These are phyloP conservation scores for Lycophotia porphyrea DNA, from an alignment of 2,888 invertebrate species.

Conservation along the genomic window DNA sequence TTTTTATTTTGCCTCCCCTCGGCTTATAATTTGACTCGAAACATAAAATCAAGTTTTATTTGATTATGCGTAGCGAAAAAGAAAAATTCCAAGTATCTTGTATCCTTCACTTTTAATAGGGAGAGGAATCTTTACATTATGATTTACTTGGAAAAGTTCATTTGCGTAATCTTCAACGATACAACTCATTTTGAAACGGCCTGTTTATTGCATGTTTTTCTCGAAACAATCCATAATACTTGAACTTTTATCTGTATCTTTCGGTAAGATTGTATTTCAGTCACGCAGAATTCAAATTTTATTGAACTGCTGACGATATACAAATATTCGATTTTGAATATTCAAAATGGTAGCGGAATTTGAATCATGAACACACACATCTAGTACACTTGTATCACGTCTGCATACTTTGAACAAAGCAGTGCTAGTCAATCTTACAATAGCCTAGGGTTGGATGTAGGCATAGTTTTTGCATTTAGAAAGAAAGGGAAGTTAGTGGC, in stretches of 20 bases:
- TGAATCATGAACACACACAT: conserved; percentile 62
- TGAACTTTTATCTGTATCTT: conserved; percentile 39
- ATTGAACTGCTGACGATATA: conserved; percentile 43
- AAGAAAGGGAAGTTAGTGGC: conserved; percentile 83
- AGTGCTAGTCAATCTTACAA: conserved; percentile 85
- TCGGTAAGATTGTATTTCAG: conserved; percentile 43
- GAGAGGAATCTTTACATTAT: conserved; percentile 78
- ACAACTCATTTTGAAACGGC: conserved; percentile 51
- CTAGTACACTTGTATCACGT: conserved; percentile 69
- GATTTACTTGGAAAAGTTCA: conserved; percentile 77
- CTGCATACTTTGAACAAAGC: conserved; percentile 82
- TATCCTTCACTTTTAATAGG: conserved; percentile 85
- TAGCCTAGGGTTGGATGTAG: conserved; percentile 80
- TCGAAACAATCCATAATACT: conserved; percentile 35
- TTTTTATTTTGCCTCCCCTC: conserved; percentile 89
- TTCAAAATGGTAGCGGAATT: conserved; percentile 64
- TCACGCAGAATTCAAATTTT: conserved; percentile 57
- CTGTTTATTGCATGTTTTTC: conserved; percentile 46
- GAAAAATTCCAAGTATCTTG: conserved; percentile 83
- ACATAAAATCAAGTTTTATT: conserved; percentile 90
- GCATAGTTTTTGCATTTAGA: conserved; percentile 85
- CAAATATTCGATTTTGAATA: conserved; percentile 58
- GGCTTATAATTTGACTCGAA: conserved; percentile 90
- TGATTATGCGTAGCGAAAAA: conserved; percentile 86
- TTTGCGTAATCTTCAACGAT: conserved; percentile 70